These are phyloP conservation scores for Polypterus senegalus DNA, from an alignment of 2,113 vertebrate species.

Conservation along the genomic window DNA sequence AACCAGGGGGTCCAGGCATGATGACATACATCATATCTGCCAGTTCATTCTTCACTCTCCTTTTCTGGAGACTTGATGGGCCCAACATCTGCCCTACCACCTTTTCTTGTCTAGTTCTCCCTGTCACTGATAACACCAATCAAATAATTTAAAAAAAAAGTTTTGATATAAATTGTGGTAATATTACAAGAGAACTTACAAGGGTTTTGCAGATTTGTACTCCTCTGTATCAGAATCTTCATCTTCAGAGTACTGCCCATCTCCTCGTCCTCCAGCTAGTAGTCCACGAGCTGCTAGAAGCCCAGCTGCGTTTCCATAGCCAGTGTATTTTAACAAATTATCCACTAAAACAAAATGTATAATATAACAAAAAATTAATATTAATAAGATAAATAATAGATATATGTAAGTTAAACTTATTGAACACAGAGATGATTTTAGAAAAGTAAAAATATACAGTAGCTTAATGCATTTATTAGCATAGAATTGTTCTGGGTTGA, in stretches of 20 bases:
- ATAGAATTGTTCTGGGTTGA: neutral
- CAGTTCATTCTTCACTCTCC: no score
- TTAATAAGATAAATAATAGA: neutral
- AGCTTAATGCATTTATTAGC: no score
- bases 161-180: no score
- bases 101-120: no score
- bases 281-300: conserved; percentile 81
- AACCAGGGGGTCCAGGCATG: no score
- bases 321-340: conserved; percentile 90
- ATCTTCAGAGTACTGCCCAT: conserved; percentile 88
- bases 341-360: conserved; percentile 60
- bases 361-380: conserved; percentile 2
- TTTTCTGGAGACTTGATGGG: no score
- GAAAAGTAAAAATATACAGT: no score
- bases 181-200: conserved; percentile 32
- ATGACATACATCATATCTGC: no score
- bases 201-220: conserved; percentile 85
- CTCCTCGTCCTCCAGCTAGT: conserved; percentile 82
- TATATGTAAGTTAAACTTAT: neutral
- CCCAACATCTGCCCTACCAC: no score
- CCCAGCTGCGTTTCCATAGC: conserved; percentile 89
- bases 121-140: no score
- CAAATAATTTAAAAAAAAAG: no score
- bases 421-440: no score
- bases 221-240: conserved; percentile 96